phyloP scores from a whole-genome alignment of 2,113 vertebrate genomes.

The Peromyscus polionotus region DNA sequence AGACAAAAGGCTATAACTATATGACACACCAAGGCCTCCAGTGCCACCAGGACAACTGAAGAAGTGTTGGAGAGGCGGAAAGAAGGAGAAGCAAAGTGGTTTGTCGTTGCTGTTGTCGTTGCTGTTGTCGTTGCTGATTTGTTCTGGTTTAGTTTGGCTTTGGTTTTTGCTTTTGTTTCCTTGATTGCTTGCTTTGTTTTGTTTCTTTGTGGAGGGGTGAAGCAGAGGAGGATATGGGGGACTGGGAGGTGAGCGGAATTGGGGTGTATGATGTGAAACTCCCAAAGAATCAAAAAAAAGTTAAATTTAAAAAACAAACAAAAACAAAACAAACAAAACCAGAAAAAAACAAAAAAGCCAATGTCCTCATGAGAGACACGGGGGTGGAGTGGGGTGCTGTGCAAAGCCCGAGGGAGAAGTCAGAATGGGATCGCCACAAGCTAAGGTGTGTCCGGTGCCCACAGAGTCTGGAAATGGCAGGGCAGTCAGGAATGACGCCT shows the following conservation, averaged over 20 bases:
- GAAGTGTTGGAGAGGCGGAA: too few relatives aligned
- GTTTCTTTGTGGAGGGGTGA: background rate
- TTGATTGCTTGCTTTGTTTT: background rate
- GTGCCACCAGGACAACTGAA: too few relatives aligned
- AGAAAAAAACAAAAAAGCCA: background rate
- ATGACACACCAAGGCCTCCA: too few relatives aligned
- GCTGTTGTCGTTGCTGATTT: too few relatives aligned
- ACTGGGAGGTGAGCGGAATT: background rate
- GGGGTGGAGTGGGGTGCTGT: background rate
- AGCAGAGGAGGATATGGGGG: background rate
- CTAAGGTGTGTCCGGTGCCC: background rate
- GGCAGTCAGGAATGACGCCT: background rate
- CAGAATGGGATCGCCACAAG: background rate
- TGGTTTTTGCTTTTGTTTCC: background rate
- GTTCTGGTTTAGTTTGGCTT: background rate
- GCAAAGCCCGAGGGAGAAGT: background rate
- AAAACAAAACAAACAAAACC: background rate
- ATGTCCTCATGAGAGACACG: background rate
- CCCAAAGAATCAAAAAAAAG: background rate
- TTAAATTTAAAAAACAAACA: background rate
- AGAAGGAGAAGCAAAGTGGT: too few relatives aligned
- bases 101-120: too few relatives aligned
- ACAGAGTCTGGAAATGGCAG: background rate
- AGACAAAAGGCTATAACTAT: background rate
- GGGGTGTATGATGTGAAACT: background rate